Evolutionary conservation across 2,113 vertebrate genomes (phyloP), one percentile per base, ranked within the genome.

Genomic region (Benitochromis conjunctus): DNA sequence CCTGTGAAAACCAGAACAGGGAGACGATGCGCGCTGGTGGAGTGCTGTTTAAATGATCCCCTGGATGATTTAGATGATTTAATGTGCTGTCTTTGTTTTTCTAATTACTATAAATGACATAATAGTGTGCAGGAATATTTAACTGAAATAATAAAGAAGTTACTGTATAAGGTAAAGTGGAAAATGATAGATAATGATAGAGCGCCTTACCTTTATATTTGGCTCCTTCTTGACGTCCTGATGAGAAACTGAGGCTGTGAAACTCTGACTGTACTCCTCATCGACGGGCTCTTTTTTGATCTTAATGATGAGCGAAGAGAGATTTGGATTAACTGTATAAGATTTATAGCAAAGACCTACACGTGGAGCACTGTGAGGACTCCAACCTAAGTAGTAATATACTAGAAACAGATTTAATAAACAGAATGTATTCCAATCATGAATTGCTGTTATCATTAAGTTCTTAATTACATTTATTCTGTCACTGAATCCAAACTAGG

Each of bases 261-360:
- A 91, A 88, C 94, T 96, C 94, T 95, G 97, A 89, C 95, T 96
- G 95, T 97, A 97, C 90, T 96, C 97, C 88, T 97, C 97, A 93
- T 98, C 97, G 80, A 97, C 93, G 88, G 97, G 97, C 95, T 98
- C 98, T 86, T 98, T 96, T 96, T 98, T 98, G 92, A 98, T 97
- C 96, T 97, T 95, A 93, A 97, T 91, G 85, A 94, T 91, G 90
- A 95, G 82, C 88, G 94, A 90, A 84, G 95, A 93, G 5, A 81
- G 9, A 95, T 92, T 91, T 94, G 90, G 96, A 95, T 95, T 96
- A 95, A 93, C 94, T 92, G 26, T 31, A 9, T 71, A 71, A 71
- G 21, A 3, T 26, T 48, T 4, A 71, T 4, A 71, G 4, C 6
- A 76, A n/a, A 76, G 13, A 26, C 26, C 9, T n/a, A 19, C 10